phyloP scores from a whole-genome alignment of 2,888 invertebrate genomes.

The Drosophila anomalata region DNA sequence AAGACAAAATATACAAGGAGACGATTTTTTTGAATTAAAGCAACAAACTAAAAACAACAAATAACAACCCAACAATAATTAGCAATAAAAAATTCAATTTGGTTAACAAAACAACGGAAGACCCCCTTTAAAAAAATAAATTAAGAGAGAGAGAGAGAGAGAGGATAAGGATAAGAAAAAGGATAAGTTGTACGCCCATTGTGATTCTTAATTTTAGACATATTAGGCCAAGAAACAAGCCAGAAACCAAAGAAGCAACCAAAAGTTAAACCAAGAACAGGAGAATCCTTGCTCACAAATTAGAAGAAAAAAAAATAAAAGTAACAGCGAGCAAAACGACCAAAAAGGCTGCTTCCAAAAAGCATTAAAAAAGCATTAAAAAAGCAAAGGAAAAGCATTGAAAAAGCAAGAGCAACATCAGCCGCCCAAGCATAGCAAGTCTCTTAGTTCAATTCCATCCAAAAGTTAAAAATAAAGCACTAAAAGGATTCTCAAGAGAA shows the following conservation, averaged over 20 bases:
- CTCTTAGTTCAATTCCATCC: constrained; percentile 71
- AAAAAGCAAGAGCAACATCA: constrained; percentile 69
- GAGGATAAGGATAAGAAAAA: constrained; percentile 22
- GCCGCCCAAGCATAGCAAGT: constrained; percentile 78
- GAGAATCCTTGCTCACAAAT: constrained; percentile 7
- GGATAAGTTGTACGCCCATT: constrained; percentile 72
- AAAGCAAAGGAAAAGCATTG: constrained; percentile 4
- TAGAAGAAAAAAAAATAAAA: constrained; percentile 29
- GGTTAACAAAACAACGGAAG: constrained; percentile 49
- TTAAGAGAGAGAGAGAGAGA: constrained; percentile 1
- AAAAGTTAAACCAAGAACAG: not conserved
- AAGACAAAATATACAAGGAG: constrained; percentile 40
- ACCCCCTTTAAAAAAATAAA: constrained; percentile 20
- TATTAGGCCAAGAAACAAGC: constrained; percentile 48
- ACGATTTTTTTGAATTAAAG: constrained; percentile 29
- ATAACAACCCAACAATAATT: constrained; percentile 66
- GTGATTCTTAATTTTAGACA: constrained; percentile 83
- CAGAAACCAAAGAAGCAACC: constrained; percentile 16
- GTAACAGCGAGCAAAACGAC: constrained; percentile 48
- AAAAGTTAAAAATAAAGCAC: constrained; percentile 40
- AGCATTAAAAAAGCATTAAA: constrained; percentile 11
- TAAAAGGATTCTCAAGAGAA: not conserved
- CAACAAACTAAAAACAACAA: constrained; percentile 16
- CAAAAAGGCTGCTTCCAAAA: constrained; percentile 41
- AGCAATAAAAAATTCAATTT: constrained; percentile 57